Conservation (phyloP, 2,888 invertebrate species). For the Diloba caeruleocephala region DNA sequence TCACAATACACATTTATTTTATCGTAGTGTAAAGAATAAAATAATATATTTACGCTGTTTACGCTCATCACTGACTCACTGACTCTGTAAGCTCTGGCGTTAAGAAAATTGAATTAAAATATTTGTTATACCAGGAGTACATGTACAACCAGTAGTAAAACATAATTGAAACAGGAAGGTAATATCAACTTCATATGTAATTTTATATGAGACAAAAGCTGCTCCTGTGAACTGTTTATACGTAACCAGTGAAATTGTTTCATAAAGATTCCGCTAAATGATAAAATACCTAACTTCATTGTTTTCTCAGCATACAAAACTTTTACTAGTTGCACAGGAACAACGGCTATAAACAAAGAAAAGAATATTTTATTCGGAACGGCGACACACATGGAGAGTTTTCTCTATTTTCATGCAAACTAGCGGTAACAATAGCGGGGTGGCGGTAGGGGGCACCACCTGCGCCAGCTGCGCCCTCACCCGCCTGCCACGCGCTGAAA, state of each 20-base stretch:
- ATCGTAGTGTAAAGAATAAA: constrained; percentile 5
- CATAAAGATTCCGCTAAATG: constrained; percentile 57
- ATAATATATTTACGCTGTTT: no score
- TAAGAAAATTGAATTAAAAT: no score
- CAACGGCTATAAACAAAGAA: constrained; percentile 79
- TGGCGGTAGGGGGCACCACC: constrained; percentile 61
- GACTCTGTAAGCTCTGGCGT: no score
- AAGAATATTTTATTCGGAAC: constrained; percentile 84
- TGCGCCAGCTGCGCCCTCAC: constrained; percentile 70
- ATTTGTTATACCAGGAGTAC: no score
- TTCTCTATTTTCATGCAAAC: constrained; percentile 85
- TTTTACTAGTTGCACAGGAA: constrained; percentile 78
- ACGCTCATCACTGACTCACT: no score
- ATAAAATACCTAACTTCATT: constrained; percentile 70
- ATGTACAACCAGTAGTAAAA: no score
- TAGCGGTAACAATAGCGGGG: constrained; percentile 79
- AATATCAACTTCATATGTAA: constrained; percentile 44
- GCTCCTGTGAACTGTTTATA: constrained; percentile 56
- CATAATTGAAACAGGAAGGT: constrained; percentile 42
- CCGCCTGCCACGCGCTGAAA: constrained; percentile 72
- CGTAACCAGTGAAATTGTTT: constrained; percentile 60
- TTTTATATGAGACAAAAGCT: constrained; percentile 41
- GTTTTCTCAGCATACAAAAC: constrained; percentile 75
- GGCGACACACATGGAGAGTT: constrained; percentile 82
- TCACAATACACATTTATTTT: not conserved